Percentiles rank a stretch among this genome's conserved stretches.
phyloP scores from a whole-genome alignment of 2,113 vertebrate genomes.

The Nematolebias whitei region DNA sequence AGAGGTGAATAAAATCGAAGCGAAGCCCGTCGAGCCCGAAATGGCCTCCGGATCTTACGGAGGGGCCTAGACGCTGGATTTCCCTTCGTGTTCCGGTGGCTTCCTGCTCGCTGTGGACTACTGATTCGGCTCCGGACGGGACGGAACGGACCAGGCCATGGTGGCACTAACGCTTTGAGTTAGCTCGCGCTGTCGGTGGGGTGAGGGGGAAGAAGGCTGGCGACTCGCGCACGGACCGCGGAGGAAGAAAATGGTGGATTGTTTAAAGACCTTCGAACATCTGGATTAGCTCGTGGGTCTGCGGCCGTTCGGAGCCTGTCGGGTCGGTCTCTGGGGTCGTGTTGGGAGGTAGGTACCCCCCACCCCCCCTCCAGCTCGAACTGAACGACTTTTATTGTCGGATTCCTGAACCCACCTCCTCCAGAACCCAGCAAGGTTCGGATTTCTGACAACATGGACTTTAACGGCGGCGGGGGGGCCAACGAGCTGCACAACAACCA shows the following conservation, averaged over 20 bases:
- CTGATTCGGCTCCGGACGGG: constrained; percentile 41
- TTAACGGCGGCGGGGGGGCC: constrained; percentile 79
- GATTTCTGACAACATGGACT: constrained; percentile 83
- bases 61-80: constrained; percentile 46
- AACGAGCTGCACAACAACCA: constrained; percentile 86
- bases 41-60: constrained; percentile 47
- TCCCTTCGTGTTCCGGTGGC: not conserved
- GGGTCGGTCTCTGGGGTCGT: constrained; percentile 57
- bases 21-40: constrained; percentile 56
- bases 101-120: constrained; percentile 57
- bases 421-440: constrained; percentile 30
- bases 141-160: constrained; percentile 76
- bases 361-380: constrained; percentile 15
- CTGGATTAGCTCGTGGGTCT: constrained; percentile 25
- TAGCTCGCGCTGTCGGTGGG: constrained; percentile 52
- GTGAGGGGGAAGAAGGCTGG: constrained; percentile 29
- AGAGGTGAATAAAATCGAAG: constrained; percentile 65
- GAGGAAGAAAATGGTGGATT: constrained; percentile 72
- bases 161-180: constrained; percentile 77
- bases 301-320: constrained; percentile 34
- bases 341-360: constrained; percentile 49
- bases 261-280: constrained; percentile 31
- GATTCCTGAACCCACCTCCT: constrained; percentile 2
- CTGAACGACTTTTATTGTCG: constrained; percentile 39
- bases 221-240: constrained; percentile 58